Evolutionary conservation across 2,797 vertebrate genomes (phyloP), one percentile per base, ranked within the genome.

Genomic region (Hemibagrus guttatus): DNA sequence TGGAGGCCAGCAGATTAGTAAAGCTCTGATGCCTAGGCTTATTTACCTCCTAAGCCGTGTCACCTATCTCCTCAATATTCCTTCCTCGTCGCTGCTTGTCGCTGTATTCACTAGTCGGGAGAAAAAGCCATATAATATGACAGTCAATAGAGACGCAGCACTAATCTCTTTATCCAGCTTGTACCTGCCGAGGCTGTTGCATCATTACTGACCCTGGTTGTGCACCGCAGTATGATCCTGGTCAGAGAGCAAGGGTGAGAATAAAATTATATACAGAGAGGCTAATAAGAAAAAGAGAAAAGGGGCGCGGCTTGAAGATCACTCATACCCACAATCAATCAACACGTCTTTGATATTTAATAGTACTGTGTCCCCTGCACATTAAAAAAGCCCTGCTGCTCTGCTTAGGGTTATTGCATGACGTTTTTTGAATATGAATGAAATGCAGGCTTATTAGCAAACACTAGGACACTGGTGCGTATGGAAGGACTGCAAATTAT

Each of bases 171-270:
- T 90, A 93, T 93, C 76, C 83, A 35, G 84, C 90, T 87, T 84
- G 84, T 90, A 92, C 83, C 87, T 83, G 88, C 89, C 81, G 59
- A 89, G 84, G 90, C 86, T 75, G 88, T 83, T 79, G 88, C 89
- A 91, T 94, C 89, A 91, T 94, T 93, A 92, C 90, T 81, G 83
- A 56, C 59, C 88, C 89, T 89, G 90, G 84, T 89, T 89, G 89
- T 86, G 59, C 90, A 87, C 85, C 14, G 79, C 26, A 85, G 90
- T 63, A 85, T 90, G 84, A 85, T 91, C 23, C 31, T 35, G 81
- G 89, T 91, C 84, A 84, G 88, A 89, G 64, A 90, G 88, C 46
- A 46, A 90, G 88, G 42, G 69, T 86, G 74, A 85, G 82, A 87
- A 79, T 2, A 26, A 46, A 46, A 46, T 46, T 28, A 35, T 23